Conservation (phyloP, 2,113 vertebrate species). For the Pithys albifrons region DNA sequence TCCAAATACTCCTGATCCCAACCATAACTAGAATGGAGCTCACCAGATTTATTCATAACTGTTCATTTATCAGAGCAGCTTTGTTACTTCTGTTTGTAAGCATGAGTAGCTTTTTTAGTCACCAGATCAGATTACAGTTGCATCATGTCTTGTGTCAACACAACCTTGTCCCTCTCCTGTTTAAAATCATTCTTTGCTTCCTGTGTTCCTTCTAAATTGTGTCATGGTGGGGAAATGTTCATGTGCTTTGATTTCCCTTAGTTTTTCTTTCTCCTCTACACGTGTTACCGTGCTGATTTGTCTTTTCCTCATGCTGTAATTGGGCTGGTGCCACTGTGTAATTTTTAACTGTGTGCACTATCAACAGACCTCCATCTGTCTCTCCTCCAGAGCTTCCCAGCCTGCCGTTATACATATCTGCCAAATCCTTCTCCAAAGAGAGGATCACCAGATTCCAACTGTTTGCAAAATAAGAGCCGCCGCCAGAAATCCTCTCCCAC, state of each 20-base stretch:
- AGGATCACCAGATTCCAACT: conserved; percentile 60
- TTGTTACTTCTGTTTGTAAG: neutral
- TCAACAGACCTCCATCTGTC: conserved; percentile 66
- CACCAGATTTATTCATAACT: neutral
- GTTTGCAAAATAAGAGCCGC: conserved; percentile 41
- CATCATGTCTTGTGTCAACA: neutral
- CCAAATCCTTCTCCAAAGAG: conserved; percentile 60
- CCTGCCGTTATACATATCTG: conserved; percentile 33
- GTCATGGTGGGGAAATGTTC: neutral
- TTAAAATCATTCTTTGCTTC: neutral
- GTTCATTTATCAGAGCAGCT: neutral
- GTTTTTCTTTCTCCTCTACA: neutral
- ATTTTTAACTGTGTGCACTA: conserved; percentile 50
- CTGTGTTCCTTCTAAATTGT: neutral
- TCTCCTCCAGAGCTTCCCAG: conserved; percentile 51
- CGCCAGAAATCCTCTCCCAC: conserved; percentile 9
- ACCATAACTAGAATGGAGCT: neutral
- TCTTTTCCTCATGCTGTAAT: conserved; percentile 13
- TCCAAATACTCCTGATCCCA: neutral
- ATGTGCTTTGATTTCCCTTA: neutral
- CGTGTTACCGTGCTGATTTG: neutral
- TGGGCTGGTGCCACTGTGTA: conserved; percentile 56
- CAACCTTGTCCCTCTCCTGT: neutral
- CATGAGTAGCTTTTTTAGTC: neutral
- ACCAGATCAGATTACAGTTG: neutral